Percentiles rank a stretch among this genome's conserved stretches.
Evolutionary conservation across 2,113 vertebrate genomes (phyloP).

Genomic region (Phainopepla nitens): DNA sequence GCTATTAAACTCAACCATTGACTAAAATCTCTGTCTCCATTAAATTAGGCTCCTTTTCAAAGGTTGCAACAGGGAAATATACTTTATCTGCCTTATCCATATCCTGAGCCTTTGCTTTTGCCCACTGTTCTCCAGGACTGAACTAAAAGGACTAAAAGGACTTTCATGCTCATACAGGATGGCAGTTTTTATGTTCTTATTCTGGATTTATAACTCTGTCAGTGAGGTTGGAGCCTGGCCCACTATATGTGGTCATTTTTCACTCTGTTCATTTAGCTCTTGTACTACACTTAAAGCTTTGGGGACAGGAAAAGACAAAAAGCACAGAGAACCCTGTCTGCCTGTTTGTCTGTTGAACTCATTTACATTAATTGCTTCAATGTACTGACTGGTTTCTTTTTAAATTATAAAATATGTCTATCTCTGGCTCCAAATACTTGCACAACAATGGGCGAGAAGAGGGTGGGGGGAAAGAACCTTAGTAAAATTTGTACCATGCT

Average conservation of each 20-base stretch:
- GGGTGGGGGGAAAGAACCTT: not conserved
- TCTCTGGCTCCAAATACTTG: not conserved
- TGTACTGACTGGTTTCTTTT: conserved; percentile 25
- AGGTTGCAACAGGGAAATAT: not conserved
- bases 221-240: not conserved
- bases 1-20: not conserved
- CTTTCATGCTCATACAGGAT: not conserved
- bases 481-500: not conserved
- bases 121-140: not conserved
- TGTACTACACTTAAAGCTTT: not conserved
- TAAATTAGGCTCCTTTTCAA: not conserved
- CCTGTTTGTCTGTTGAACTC: conserved; percentile 21
- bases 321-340: not conserved
- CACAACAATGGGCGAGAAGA: not conserved
- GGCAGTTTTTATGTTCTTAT: not conserved
- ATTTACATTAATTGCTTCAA: conserved; percentile 43
- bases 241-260: conserved; percentile 46
- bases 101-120: not conserved
- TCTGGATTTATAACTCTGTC: conserved; percentile 27
- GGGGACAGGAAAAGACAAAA: conserved; percentile 13
- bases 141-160: not conserved
- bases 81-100: not conserved
- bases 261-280: conserved; percentile 28
- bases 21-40: not conserved
- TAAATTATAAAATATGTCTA: conserved; percentile 35